Evolutionary conservation across 2,888 invertebrate species (phyloP).

Genomic region (Parasteatoda lunata): DNA sequence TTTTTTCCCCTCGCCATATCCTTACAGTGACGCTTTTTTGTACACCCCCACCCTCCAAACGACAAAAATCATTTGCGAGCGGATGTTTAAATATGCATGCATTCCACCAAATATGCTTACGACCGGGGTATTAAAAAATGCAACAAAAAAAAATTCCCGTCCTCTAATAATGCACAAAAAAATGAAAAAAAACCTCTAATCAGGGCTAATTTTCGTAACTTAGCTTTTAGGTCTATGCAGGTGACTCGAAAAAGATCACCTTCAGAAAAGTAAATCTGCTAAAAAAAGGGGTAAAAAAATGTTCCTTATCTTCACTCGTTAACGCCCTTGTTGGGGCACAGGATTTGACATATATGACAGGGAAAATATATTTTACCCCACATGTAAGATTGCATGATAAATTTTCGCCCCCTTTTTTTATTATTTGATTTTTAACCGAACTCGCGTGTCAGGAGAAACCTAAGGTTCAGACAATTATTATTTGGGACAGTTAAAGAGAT

Average conservation of each 20-base stretch:
- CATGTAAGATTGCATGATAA: slow-evolving; percentile 25
- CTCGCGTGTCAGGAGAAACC: background rate
- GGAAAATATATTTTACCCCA: slow-evolving; percentile 35
- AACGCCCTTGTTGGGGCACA: slow-evolving; percentile 47
- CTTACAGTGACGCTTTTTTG: background rate
- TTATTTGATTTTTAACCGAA: background rate
- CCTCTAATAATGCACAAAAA: slow-evolving; percentile 24
- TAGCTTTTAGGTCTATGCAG: slow-evolving; percentile 40
- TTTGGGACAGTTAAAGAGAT: background rate
- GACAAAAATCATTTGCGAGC: slow-evolving; percentile 46
- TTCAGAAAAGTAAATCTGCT: slow-evolving; percentile 26
- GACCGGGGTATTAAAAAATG: slow-evolving; percentile 10
- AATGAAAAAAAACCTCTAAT: slow-evolving; percentile 25
- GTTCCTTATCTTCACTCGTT: slow-evolving; percentile 56
- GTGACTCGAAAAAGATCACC: slow-evolving; percentile 49
- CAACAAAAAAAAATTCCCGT: slow-evolving; percentile 7
- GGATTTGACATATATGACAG: slow-evolving; percentile 34
- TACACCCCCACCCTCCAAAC: slow-evolving; percentile 13
- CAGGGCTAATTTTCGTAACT: slow-evolving; percentile 64
- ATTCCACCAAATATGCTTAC: slow-evolving; percentile 46
- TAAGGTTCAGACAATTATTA: slow-evolving; percentile 11
- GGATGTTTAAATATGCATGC: slow-evolving; percentile 65
- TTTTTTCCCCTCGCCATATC: slow-evolving; percentile 13
- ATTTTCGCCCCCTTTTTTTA: slow-evolving; percentile 5
- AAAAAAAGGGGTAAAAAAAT: slow-evolving; percentile 11